Evolutionary conservation across 64 coral and sea anemone species (phyloP).

Genomic region (Dendrophyllia cribrosa): DNA sequence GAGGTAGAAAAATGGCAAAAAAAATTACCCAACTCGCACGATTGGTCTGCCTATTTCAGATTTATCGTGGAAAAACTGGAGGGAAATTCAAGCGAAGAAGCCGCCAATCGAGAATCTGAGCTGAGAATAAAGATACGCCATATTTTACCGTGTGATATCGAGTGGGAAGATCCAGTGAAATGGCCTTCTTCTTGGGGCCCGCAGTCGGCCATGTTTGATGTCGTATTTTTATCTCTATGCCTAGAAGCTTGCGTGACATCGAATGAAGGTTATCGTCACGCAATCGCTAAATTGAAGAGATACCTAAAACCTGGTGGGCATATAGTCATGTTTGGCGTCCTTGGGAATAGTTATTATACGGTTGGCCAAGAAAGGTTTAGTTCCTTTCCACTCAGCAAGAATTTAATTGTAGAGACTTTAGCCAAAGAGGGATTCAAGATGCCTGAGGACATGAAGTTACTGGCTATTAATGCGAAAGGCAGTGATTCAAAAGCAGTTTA

Average conservation of each 20-base stretch:
- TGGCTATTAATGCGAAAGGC: background rate
- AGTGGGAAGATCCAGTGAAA: slow-evolving; percentile 14
- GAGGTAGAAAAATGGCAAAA: slow-evolving; percentile 25
- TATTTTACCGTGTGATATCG: slow-evolving; percentile 21
- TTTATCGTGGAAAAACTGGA: slow-evolving; percentile 50
- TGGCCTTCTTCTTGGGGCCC: background rate
- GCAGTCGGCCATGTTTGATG: slow-evolving; percentile 35
- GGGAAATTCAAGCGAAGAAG: background rate
- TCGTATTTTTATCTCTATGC: slow-evolving; percentile 37
- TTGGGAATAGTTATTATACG: slow-evolving; percentile 49
- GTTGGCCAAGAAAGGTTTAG: slow-evolving; percentile 58
- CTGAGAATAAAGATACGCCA: slow-evolving; percentile 12
- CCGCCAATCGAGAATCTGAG: background rate
- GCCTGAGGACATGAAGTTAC: background rate
- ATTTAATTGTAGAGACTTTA: slow-evolving; percentile 4
- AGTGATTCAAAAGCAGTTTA: background rate
- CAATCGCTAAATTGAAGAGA: slow-evolving; percentile 29
- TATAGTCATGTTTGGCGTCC: slow-evolving; percentile 37
- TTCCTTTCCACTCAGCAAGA: slow-evolving; percentile 36
- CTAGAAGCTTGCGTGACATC: slow-evolving; percentile 56
- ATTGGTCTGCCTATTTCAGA: slow-evolving; percentile 54
- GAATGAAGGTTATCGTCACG: background rate
- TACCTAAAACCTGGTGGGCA: slow-evolving; percentile 60
- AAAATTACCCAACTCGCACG: slow-evolving; percentile 4
- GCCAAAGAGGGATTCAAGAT: slow-evolving; percentile 16